phyloP scores from a whole-genome alignment of 1,140 invertebrate species.

The Laupala kohalensis region DNA sequence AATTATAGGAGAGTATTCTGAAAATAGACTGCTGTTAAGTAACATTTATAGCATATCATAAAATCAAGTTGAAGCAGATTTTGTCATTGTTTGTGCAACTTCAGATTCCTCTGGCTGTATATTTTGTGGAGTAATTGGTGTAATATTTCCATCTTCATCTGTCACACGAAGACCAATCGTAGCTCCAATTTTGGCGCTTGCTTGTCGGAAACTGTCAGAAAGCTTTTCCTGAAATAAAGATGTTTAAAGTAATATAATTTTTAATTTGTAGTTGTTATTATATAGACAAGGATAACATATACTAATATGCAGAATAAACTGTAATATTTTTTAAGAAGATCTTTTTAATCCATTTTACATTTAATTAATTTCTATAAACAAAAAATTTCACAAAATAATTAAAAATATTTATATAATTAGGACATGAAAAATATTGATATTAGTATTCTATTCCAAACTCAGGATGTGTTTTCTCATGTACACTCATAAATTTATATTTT shows the following conservation, averaged over 20 bases:
- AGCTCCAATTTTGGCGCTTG: constrained; percentile 72
- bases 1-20: not conserved
- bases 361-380: too few relatives aligned
- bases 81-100: not conserved
- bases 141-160: constrained; percentile 42
- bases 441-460: too few relatives aligned
- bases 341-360: too few relatives aligned
- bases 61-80: not conserved
- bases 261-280: not conserved
- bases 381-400: too few relatives aligned
- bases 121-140: not conserved
- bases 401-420: too few relatives aligned
- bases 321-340: not conserved
- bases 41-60: not conserved
- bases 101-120: not conserved
- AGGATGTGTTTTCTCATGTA: too few relatives aligned
- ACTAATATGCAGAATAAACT: not conserved
- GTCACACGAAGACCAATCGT: constrained; percentile 65
- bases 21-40: not conserved
- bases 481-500: too few relatives aligned
- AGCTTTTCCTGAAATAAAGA: constrained; percentile 42
- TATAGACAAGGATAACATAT: not conserved
- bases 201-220: constrained; percentile 68
- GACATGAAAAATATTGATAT: too few relatives aligned
- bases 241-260: not conserved